These are phyloP conservation scores for Patella caerulea DNA, from an alignment of 2,888 invertebrate genomes.

Conservation along the genomic window DNA sequence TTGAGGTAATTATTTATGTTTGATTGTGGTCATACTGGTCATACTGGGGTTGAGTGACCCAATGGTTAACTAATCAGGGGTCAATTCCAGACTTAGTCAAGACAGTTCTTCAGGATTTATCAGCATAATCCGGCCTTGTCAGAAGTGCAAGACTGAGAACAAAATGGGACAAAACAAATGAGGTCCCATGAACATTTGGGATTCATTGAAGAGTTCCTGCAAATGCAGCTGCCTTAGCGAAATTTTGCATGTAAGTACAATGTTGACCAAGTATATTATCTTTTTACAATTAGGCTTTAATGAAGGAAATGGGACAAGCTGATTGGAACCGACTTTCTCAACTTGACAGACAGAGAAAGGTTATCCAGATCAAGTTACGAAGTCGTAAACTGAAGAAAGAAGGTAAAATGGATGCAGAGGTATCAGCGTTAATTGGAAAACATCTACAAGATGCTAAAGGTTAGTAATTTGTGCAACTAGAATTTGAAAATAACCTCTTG, in stretches of 20 bases:
- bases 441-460: constrained; percentile 54
- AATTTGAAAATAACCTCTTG: too few species aligned
- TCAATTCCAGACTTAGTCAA: too few species aligned
- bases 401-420: constrained; percentile 52
- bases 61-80: too few species aligned
- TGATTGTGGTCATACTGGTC: background rate
- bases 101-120: too few species aligned
- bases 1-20: constrained; percentile 49
- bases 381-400: constrained; percentile 53
- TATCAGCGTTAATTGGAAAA: constrained; percentile 44
- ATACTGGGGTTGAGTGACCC: background rate
- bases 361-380: constrained; percentile 55
- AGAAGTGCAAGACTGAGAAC: too few species aligned
- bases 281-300: constrained; percentile 50
- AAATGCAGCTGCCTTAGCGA: too few species aligned
- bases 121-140: too few species aligned
- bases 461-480: constrained; percentile 22
- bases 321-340: constrained; percentile 63
- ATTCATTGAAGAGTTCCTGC: too few species aligned
- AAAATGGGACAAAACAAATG: too few species aligned
- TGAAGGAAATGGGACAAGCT: constrained; percentile 58
- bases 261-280: too few species aligned
- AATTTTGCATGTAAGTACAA: too few species aligned
- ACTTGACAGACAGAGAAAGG: constrained; percentile 53
- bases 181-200: too few species aligned